Conservation (phyloP, 2,113 vertebrate species). For the Acrocephalus arundinaceus region DNA sequence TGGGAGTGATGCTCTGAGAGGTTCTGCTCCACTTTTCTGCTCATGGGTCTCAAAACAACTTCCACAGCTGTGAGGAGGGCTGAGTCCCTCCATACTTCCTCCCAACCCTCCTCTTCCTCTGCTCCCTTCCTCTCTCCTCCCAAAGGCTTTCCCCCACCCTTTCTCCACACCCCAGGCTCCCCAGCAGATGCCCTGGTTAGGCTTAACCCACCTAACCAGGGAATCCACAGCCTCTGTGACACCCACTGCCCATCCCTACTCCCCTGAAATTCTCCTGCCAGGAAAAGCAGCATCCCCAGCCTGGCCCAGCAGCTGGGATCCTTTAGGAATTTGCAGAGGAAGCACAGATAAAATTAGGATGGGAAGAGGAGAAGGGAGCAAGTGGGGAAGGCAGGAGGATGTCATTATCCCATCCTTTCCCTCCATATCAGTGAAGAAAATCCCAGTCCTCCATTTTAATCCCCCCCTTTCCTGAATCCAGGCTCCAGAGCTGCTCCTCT, state of each 20-base stretch:
- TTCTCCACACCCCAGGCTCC: not conserved
- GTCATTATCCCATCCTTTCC: not conserved
- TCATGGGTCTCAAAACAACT: not conserved
- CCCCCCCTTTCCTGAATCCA: constrained; percentile 45
- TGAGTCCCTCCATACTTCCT: not conserved
- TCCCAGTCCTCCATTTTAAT: constrained; percentile 32
- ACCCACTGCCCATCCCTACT: not conserved
- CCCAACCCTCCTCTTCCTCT: constrained; percentile 11
- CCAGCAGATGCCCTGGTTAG: not conserved
- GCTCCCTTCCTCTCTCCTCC: not conserved
- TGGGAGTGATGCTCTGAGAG: not conserved
- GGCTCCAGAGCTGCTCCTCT: constrained; percentile 37
- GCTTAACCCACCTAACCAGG: not conserved
- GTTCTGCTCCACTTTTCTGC: not conserved
- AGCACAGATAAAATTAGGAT: constrained; percentile 15
- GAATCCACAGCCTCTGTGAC: not conserved
- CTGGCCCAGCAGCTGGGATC: constrained; percentile 35
- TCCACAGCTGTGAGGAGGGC: not conserved
- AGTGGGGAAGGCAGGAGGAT: not conserved
- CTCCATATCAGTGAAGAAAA: not conserved
- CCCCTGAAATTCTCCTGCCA: not conserved
- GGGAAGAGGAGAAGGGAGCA: not conserved
- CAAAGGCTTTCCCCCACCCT: not conserved
- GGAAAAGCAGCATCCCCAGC: not conserved
- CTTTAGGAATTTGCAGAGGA: constrained; percentile 58